Evolutionary conservation across 1,140 invertebrate genomes (phyloP).

Genomic region (Drosophila oshimai): DNA sequence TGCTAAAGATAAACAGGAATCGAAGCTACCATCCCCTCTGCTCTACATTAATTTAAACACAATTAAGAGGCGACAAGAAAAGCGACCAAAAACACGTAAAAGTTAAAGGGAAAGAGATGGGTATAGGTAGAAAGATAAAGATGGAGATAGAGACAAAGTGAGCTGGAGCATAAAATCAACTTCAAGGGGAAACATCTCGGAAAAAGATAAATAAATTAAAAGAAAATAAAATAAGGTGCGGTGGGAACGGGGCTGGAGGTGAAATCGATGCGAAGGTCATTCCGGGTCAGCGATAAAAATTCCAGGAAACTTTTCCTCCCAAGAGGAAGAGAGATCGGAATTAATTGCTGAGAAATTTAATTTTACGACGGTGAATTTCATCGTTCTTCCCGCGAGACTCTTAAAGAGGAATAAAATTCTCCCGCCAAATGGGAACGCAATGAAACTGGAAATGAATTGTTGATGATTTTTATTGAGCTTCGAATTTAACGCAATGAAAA

Average conservation of each 20-base stretch:
- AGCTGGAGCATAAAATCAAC: slow-evolving; percentile 23
- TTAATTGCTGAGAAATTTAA: slow-evolving; percentile 50
- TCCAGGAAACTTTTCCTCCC: slow-evolving; percentile 9
- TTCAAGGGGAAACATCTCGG: slow-evolving; percentile 1
- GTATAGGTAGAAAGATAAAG: too few species aligned
- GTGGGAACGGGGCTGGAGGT: neutral
- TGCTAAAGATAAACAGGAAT: slow-evolving; percentile 39
- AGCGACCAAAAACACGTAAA: slow-evolving; percentile 2
- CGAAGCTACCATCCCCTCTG: neutral
- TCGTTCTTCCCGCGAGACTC: neutral
- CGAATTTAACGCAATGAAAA: slow-evolving; percentile 17
- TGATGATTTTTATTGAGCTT: slow-evolving; percentile 34
- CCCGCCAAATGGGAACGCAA: slow-evolving; percentile 1
- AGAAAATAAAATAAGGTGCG: slow-evolving; percentile 14
- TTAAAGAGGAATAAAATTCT: slow-evolving; percentile 34
- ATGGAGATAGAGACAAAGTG: neutral
- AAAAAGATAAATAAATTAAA: slow-evolving; percentile 47
- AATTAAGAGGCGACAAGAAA: slow-evolving; percentile 38
- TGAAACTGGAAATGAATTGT: slow-evolving; percentile 36
- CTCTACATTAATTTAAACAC: slow-evolving; percentile 25
- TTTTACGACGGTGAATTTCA: slow-evolving; percentile 43
- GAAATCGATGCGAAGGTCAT: slow-evolving; percentile 45
- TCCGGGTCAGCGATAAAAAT: slow-evolving; percentile 49
- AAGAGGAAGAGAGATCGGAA: slow-evolving; percentile 5
- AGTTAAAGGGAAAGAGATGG: slow-evolving; percentile 7